Conservation (phyloP, 2,113 vertebrate species). For the Neogobius melanostomus region DNA sequence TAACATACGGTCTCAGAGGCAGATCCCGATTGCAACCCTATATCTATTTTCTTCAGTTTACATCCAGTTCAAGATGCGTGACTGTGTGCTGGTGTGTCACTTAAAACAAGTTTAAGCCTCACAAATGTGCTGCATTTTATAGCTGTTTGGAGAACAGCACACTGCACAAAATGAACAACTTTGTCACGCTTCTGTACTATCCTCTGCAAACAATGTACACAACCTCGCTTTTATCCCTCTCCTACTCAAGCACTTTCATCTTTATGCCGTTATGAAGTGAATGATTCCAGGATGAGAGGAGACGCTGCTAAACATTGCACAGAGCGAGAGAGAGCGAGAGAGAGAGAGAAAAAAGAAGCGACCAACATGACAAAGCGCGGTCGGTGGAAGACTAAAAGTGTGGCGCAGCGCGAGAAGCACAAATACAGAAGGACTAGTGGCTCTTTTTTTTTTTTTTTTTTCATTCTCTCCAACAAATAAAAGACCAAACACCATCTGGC, state of each 20-base stretch:
- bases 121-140: no score
- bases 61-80: no score
- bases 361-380: constrained; percentile 24
- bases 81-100: no score
- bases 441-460: constrained; percentile 32
- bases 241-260: constrained; percentile 33
- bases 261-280: constrained; percentile 35
- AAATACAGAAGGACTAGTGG: constrained; percentile 39
- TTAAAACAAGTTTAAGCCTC: no score
- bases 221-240: constrained; percentile 1
- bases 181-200: background rate
- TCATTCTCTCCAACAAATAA: constrained; percentile 65
- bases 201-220: constrained; percentile 4
- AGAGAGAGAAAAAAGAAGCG: constrained; percentile 1
- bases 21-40: no score
- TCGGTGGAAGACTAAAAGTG: constrained; percentile 36
- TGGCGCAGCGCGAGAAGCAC: constrained; percentile 48
- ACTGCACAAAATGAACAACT: background rate
- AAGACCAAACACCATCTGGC: constrained; percentile 74
- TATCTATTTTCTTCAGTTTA: no score
- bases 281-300: constrained; percentile 35
- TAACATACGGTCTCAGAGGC: no score
- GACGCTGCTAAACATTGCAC: constrained; percentile 36
- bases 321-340: background rate
- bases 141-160: background rate